These are phyloP conservation scores for Oxyruncus cristatus DNA, from an alignment of 2,113 vertebrate genomes.

Conservation along the genomic window DNA sequence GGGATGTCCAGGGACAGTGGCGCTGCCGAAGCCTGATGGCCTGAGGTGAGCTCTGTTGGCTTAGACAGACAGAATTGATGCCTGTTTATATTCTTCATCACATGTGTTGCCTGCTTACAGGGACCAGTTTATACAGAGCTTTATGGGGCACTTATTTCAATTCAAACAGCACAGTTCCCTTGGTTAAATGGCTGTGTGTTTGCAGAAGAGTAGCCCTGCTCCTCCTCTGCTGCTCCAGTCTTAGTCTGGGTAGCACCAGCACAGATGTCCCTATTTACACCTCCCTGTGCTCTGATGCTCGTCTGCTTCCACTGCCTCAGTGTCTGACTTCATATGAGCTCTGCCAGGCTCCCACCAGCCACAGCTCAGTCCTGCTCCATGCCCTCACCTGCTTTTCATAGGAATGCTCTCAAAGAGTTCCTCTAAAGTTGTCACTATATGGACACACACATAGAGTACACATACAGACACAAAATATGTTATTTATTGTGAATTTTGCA, in stretches of 20 bases:
- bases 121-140: rapidly evolving
- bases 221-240: rapidly evolving
- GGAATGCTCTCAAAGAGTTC: neutral
- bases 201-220: neutral
- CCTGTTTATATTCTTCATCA: neutral
- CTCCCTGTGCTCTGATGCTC: rapidly evolving
- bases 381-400: rapidly evolving
- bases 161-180: neutral
- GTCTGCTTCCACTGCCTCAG: neutral
- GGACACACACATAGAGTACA: neutral
- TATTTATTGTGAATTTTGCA: constrained; percentile 85
- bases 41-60: neutral
- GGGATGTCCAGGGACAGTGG: neutral
- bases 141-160: neutral
- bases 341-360: neutral
- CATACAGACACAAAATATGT: constrained; percentile 83
- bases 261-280: rapidly evolving
- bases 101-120: neutral
- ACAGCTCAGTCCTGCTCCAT: rapidly evolving
- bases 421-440: neutral
- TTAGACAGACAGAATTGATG: neutral
- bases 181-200: rapidly evolving
- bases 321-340: rapidly evolving
- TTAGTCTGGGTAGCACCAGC: rapidly evolving
- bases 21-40: rapidly evolving